phyloP scores from a whole-genome alignment of 2,888 invertebrate genomes.

The Cryptosula pallasiana region DNA sequence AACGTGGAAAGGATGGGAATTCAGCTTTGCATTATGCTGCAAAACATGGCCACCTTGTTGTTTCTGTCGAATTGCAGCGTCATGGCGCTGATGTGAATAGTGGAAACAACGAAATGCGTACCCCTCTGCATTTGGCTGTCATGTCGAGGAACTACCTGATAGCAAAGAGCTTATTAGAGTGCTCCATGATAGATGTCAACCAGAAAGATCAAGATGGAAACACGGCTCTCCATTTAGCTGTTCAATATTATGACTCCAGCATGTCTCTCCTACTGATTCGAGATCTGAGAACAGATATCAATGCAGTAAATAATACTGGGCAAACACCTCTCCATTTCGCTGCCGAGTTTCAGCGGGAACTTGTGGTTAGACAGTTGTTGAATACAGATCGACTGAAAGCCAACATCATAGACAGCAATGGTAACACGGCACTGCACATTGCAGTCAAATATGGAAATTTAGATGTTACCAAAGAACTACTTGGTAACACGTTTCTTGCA shows the following conservation, averaged over 20 bases:
- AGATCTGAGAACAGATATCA: background rate
- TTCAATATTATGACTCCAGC: background rate
- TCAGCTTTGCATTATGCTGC: slow-evolving; percentile 1
- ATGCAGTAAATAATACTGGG: background rate
- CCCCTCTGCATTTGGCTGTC: slow-evolving; percentile 2
- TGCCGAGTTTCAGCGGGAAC: background rate
- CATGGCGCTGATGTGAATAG: slow-evolving; percentile 2
- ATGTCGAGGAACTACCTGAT: background rate
- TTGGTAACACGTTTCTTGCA: background rate
- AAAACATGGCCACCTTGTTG: background rate
- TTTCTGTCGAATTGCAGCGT: background rate
- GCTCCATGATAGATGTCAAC: background rate
- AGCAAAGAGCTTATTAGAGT: background rate
- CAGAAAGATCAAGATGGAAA: slow-evolving; percentile 8
- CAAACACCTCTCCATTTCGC: slow-evolving; percentile 5
- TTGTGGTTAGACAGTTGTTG: background rate
- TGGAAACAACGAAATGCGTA: background rate
- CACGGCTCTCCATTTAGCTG: slow-evolving; percentile 4
- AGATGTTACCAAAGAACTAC: background rate
- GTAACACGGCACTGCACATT: background rate
- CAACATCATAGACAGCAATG: background rate
- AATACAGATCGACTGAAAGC: background rate
- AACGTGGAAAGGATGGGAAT: background rate
- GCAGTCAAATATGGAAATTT: background rate
- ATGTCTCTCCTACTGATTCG: background rate